Conservation (phyloP, 2,888 invertebrate genomes). For the Heterodera filipjevi region DNA sequence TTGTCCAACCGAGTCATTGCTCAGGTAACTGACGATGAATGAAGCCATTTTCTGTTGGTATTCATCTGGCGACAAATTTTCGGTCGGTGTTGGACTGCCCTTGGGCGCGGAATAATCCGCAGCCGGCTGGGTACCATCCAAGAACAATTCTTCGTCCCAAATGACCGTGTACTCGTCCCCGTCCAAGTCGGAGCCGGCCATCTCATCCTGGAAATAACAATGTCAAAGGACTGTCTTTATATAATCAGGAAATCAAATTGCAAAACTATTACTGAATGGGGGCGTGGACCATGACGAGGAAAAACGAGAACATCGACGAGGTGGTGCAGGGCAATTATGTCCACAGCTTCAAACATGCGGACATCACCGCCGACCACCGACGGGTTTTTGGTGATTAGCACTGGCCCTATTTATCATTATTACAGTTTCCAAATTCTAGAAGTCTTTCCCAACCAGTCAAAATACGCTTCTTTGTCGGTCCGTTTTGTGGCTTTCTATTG, state of each 20-base stretch:
- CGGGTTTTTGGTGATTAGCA: constrained; percentile 67
- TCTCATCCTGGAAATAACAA: constrained; percentile 60
- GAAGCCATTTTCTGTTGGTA: constrained; percentile 46
- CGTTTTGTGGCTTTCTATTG: not conserved
- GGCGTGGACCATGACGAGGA: constrained; percentile 52
- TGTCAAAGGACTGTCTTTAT: too few relatives aligned
- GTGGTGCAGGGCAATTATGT: constrained; percentile 59
- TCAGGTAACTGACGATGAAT: constrained; percentile 65
- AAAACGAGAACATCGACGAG: constrained; percentile 67
- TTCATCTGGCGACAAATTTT: not conserved
- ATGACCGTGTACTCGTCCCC: constrained; percentile 67
- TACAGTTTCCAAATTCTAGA: too few relatives aligned
- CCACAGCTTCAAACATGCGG: constrained; percentile 61
- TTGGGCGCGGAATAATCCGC: constrained; percentile 45
- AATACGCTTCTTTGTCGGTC: constrained; percentile 3
- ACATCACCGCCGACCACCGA: constrained; percentile 67
- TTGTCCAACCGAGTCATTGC: constrained; percentile 63
- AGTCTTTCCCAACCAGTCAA: constrained; percentile 15
- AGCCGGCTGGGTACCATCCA: constrained; percentile 57
- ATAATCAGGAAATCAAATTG: not conserved
- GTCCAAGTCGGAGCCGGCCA: constrained; percentile 68
- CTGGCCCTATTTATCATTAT: constrained; percentile 28
- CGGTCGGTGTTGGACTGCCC: not conserved
- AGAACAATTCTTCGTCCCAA: constrained; percentile 65
- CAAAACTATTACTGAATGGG: constrained; percentile 11